Percentiles rank a stretch among this genome's conserved stretches.
Evolutionary conservation across 2,113 vertebrate species (phyloP).

Genomic region (Polypterus bichir): DNA sequence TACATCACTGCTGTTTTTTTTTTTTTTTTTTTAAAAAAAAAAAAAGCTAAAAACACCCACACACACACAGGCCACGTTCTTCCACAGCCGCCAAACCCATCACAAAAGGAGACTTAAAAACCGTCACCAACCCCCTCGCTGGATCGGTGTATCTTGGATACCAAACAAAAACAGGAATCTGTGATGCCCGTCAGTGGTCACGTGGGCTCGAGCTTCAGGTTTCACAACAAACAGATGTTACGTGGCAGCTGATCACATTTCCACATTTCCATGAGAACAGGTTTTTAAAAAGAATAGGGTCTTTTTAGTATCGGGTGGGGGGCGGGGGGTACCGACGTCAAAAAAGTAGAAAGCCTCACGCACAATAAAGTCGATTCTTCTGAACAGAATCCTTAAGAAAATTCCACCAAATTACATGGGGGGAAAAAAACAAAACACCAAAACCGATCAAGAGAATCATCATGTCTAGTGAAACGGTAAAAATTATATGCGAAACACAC

Average conservation of each 20-base stretch:
- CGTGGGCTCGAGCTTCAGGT: constrained; percentile 56
- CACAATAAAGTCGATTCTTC: not conserved
- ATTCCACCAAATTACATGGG: too few species aligned
- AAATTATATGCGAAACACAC: not conserved
- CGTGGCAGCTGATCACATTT: constrained; percentile 38
- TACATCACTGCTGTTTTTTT: too few species aligned
- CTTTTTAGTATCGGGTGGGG: not conserved
- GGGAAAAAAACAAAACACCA: too few species aligned
- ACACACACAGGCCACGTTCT: too few species aligned
- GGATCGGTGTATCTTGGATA: constrained; percentile 49
- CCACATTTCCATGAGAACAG: constrained; percentile 11
- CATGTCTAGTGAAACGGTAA: too few species aligned
- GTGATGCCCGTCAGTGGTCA: constrained; percentile 51
- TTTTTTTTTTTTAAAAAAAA: too few species aligned
- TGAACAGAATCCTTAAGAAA: too few species aligned
- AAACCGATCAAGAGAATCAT: too few species aligned
- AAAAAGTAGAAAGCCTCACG: constrained; percentile 4
- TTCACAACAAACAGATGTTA: constrained; percentile 95
- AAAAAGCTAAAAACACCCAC: too few species aligned
- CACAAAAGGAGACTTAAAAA: not conserved
- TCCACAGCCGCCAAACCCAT: too few species aligned
- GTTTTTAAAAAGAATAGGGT: not conserved
- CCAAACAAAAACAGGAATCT: constrained; percentile 53
- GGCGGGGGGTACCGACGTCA: not conserved
- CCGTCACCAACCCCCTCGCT: constrained; percentile 13